phyloP scores from a whole-genome alignment of 2,888 invertebrate species.

The Himalopsyche tibetana region DNA sequence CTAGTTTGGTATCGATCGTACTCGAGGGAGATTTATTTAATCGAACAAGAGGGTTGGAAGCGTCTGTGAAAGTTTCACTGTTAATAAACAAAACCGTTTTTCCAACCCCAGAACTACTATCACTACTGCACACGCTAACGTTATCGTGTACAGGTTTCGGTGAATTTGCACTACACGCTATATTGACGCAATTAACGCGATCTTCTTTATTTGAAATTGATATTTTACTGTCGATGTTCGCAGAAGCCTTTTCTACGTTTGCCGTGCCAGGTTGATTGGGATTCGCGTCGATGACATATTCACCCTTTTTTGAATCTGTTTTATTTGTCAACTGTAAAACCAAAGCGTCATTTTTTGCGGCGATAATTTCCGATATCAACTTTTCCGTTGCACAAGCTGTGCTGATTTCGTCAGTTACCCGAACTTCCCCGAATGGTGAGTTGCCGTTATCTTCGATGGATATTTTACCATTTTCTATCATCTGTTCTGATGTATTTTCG shows the following conservation, averaged over 20 bases:
- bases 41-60: slow-evolving; percentile 45
- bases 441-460: not conserved
- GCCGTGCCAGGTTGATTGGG: not conserved
- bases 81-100: slow-evolving; percentile 64
- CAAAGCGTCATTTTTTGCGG: slow-evolving; percentile 71
- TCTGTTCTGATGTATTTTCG: slow-evolving; percentile 51
- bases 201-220: slow-evolving; percentile 46
- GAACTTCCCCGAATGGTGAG: slow-evolving; percentile 10
- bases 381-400: slow-evolving; percentile 70
- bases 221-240: slow-evolving; percentile 26
- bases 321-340: slow-evolving; percentile 49
- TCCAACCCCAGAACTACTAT: slow-evolving; percentile 58
- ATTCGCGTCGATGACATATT: not conserved
- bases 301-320: not conserved
- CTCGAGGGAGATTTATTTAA: slow-evolving; percentile 28
- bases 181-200: slow-evolving; percentile 57
- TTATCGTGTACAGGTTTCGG: slow-evolving; percentile 53
- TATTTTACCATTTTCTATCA: not conserved
- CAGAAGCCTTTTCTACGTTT: not conserved
- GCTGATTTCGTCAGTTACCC: slow-evolving; percentile 47
- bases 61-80: slow-evolving; percentile 67
- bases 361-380: slow-evolving; percentile 76
- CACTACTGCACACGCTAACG: slow-evolving; percentile 63
- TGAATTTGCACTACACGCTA: slow-evolving; percentile 49
- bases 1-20: slow-evolving; percentile 16